Percentiles rank a stretch among this genome's conserved stretches.
These are phyloP conservation scores for Scortum barcoo DNA, from an alignment of 2,113 vertebrate species.

Conservation along the genomic window DNA sequence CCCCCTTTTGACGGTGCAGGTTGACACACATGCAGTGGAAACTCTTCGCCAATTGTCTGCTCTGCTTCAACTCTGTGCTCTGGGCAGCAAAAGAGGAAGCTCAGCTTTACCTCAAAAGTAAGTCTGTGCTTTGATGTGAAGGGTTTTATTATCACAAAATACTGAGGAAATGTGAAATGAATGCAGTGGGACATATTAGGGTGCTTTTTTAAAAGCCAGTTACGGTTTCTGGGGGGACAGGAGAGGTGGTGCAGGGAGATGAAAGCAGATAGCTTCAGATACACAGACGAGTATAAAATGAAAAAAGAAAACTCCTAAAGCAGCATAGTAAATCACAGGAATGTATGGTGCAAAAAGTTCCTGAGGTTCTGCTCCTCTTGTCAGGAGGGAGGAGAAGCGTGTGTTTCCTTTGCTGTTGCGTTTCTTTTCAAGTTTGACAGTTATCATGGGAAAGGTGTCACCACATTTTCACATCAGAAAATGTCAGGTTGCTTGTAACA, in stretches of 20 bases:
- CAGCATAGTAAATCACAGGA: conserved; percentile 58
- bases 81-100: conserved; percentile 51
- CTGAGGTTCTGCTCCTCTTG: conserved; percentile 22
- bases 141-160: conserved; percentile 58
- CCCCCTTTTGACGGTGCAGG: conserved; percentile 23
- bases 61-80: conserved; percentile 43
- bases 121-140: conserved; percentile 66
- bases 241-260: conserved; percentile 51
- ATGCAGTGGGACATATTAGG: conserved; percentile 63
- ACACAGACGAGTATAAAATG: conserved; percentile 34
- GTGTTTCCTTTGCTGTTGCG: conserved; percentile 34
- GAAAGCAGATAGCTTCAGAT: conserved; percentile 67
- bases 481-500: not conserved
- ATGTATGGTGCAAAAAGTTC: conserved; percentile 29
- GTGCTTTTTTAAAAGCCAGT: conserved; percentile 33
- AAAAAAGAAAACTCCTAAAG: conserved; percentile 51
- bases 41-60: conserved; percentile 43
- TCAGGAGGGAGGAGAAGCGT: conserved; percentile 7
- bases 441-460: conserved; percentile 18
- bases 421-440: conserved; percentile 37
- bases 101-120: conserved; percentile 55
- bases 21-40: conserved; percentile 38
- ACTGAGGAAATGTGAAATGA: conserved; percentile 62
- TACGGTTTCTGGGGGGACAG: conserved; percentile 12
- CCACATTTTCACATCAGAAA: not conserved